Conservation (phyloP, 2,797 vertebrate species). For the Mionectes olivaceus region DNA sequence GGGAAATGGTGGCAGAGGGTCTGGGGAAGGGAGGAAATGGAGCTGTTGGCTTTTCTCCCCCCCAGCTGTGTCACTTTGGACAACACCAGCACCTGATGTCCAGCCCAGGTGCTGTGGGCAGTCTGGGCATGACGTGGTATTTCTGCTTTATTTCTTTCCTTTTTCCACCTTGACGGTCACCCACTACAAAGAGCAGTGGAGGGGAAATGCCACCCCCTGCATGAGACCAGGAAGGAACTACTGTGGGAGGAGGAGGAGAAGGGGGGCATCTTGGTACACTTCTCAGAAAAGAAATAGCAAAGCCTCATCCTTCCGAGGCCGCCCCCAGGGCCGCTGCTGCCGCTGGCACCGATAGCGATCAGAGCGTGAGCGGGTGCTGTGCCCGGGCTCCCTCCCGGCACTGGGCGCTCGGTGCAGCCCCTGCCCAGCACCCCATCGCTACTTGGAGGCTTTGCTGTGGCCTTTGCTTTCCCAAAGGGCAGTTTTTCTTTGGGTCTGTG, state of each 20-base stretch:
- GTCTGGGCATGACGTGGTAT: accelerated
- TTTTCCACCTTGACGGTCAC: not conserved
- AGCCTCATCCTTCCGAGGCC: slow-evolving; percentile 49
- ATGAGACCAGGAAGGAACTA: not conserved
- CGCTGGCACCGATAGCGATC: not conserved
- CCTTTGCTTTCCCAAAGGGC: not conserved
- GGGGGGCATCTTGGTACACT: not conserved
- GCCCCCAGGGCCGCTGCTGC: not conserved
- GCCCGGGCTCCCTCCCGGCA: accelerated
- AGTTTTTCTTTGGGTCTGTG: not conserved
- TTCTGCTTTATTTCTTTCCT: not conserved
- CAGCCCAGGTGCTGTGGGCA: accelerated
- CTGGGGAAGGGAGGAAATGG: not conserved
- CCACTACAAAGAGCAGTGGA: not conserved
- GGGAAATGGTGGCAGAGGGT: not conserved
- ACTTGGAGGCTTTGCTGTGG: not conserved
- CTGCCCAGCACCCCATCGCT: not conserved
- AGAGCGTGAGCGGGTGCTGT: accelerated
- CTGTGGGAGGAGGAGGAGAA: not conserved
- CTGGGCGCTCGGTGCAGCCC: not conserved
- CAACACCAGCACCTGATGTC: accelerated
- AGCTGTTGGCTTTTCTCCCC: not conserved
- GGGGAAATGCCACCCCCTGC: slow-evolving; percentile 11
- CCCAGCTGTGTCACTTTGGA: not conserved
- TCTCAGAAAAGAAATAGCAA: slow-evolving; percentile 41